A percentile compares a stretch with the other conserved stretches of the same genome.
Evolutionary conservation across 2,888 invertebrate genomes (phyloP).

Genomic region (Sipha maydis): DNA sequence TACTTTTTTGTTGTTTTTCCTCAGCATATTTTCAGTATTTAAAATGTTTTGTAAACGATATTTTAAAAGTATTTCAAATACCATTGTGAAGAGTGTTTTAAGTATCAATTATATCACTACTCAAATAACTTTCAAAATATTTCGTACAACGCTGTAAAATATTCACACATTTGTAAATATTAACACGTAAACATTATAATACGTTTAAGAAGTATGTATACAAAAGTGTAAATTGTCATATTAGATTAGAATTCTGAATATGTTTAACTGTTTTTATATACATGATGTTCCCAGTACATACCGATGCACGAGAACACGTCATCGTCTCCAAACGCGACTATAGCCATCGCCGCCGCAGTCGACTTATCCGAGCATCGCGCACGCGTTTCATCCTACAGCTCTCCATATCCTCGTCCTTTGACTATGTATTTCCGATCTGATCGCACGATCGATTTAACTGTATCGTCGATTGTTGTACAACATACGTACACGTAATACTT

Average conservation of each 20-base stretch:
- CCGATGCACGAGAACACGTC: neutral
- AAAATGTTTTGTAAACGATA: no score
- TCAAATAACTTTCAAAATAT: no score
- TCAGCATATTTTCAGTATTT: no score
- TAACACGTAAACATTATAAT: neutral
- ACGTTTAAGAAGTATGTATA: neutral
- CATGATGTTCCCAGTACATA: neutral
- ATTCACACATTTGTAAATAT: no score
- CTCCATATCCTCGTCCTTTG: neutral
- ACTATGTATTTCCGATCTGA: neutral
- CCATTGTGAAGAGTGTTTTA: no score
- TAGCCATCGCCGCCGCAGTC: neutral
- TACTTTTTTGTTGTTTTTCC: no score
- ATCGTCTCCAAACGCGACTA: neutral
- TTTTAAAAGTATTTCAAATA: no score
- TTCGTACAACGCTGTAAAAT: no score
- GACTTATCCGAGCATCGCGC: neutral
- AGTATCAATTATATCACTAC: no score
- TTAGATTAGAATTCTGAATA: neutral
- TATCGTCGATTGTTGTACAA: neutral
- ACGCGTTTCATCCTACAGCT: neutral
- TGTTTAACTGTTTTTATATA: no score
- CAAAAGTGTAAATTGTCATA: neutral
- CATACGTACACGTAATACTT: neutral
- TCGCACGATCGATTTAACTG: conserved; percentile 1